phyloP scores from a whole-genome alignment of 2,888 invertebrate species.

The Clanis bilineata region DNA sequence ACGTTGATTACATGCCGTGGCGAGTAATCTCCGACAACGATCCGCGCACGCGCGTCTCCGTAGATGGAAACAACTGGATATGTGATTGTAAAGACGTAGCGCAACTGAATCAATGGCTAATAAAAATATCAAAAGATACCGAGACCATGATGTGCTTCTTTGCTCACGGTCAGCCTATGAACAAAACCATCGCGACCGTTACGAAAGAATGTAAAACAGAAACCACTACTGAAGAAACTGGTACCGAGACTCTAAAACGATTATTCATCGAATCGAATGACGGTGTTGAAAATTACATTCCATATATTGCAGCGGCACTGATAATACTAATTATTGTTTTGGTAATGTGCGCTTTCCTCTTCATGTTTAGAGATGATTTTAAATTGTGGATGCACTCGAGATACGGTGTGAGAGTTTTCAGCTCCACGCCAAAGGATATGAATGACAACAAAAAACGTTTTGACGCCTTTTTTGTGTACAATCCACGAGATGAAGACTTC shows the following conservation, averaged over 20 bases:
- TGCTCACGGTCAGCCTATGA: slow-evolving; percentile 76
- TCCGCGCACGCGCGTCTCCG: slow-evolving; percentile 85
- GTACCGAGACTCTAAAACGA: slow-evolving; percentile 79
- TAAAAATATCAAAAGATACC: slow-evolving; percentile 85
- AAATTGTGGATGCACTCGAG: slow-evolving; percentile 90
- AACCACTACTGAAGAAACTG: slow-evolving; percentile 84
- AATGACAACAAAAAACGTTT: slow-evolving; percentile 86
- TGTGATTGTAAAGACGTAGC: slow-evolving; percentile 89
- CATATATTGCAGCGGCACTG: slow-evolving; percentile 87
- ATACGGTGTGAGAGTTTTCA: slow-evolving; percentile 89
- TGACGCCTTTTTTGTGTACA: slow-evolving; percentile 94
- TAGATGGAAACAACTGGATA: slow-evolving; percentile 91
- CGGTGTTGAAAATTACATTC: slow-evolving; percentile 87
- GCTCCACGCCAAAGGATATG: slow-evolving; percentile 80
- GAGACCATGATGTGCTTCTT: slow-evolving; percentile 86
- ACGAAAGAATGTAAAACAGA: slow-evolving; percentile 83
- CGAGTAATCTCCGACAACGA: slow-evolving; percentile 85
- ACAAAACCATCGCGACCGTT: slow-evolving; percentile 74
- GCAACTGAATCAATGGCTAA: slow-evolving; percentile 86
- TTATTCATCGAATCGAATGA: slow-evolving; percentile 84
- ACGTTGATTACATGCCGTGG: slow-evolving; percentile 89
- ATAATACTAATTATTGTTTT: slow-evolving; percentile 87
- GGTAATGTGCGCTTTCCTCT: slow-evolving; percentile 85
- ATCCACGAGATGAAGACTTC: slow-evolving; percentile 89
- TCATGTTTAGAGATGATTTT: slow-evolving; percentile 89